Evolutionary conservation across 2,888 invertebrate genomes (phyloP).

Genomic region (Xylota sylvarum): DNA sequence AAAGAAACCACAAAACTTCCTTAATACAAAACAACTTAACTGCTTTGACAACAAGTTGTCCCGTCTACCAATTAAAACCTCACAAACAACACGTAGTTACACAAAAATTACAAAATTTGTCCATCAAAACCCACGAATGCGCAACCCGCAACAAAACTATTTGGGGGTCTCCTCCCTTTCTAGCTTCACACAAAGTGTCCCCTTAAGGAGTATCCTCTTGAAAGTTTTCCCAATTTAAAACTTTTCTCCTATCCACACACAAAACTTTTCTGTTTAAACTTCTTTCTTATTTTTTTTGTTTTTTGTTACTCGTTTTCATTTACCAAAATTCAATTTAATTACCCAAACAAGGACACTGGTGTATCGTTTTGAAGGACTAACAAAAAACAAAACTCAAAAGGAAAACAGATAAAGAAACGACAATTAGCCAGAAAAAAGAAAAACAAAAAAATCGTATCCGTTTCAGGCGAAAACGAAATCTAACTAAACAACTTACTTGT

Average conservation of each 20-base stretch:
- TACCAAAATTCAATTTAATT: slow-evolving; percentile 75
- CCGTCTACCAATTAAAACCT: slow-evolving; percentile 53
- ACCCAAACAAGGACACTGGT: slow-evolving; percentile 70
- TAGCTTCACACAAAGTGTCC: slow-evolving; percentile 15
- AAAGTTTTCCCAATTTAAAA: slow-evolving; percentile 75
- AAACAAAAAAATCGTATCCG: slow-evolving; percentile 29
- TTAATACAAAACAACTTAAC: neutral
- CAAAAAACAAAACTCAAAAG: slow-evolving; percentile 24
- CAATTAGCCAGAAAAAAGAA: slow-evolving; percentile 60
- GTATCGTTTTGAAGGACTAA: slow-evolving; percentile 70
- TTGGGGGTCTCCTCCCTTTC: neutral
- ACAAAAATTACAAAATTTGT: slow-evolving; percentile 65
- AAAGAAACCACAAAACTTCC: no score
- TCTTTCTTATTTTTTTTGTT: slow-evolving; percentile 4
- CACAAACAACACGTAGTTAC: slow-evolving; percentile 64
- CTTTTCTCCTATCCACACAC: slow-evolving; percentile 57
- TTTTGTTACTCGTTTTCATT: slow-evolving; percentile 29
- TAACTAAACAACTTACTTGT: slow-evolving; percentile 31
- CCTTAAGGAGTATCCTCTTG: slow-evolving; percentile 34
- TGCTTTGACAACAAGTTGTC: slow-evolving; percentile 8
- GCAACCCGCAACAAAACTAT: slow-evolving; percentile 32
- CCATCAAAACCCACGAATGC: slow-evolving; percentile 53
- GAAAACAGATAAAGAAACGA: slow-evolving; percentile 67
- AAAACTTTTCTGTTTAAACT: slow-evolving; percentile 71
- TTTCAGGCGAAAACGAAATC: slow-evolving; percentile 1